Base-by-base conservation (phyloP, 2,113 vertebrate genomes). In the Chionodraco myersi region DNA sequence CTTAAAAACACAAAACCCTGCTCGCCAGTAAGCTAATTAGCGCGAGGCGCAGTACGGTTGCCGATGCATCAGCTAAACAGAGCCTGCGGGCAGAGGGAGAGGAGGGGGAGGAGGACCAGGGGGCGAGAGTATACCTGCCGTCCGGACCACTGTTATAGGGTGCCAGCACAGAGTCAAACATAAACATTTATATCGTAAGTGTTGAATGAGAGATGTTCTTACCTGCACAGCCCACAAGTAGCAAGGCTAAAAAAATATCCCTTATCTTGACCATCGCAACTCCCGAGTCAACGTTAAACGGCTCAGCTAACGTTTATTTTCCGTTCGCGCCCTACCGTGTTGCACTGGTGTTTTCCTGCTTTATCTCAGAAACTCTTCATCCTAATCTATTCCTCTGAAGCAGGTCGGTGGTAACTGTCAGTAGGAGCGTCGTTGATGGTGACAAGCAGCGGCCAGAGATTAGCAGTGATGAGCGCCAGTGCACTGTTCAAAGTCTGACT, bases 221-320 rank as follows among this genome's bases (percentile, higher is more conserved):
- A 98, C 97, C 97, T 97, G 97, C 92, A 47, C 93, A 93, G 95
- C 95, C 95, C 74, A 97, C 94, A 70, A 97, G 92, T 90, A 96
- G 94, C 93, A 96, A 94, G 90, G 95, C 95, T 93, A 97, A 94
- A 91, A 96, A 84, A 91, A 97, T 90, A 92, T 95, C 95, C 93
- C 91, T 89, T 88, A 93, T 92, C 88, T 89, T 94, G 95, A 96
- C 94, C 97, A 97, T 97, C 92, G 95, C 96, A 95, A 94, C 92
- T 95, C 90, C 94, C 95, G 86, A 78, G 75, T 60, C 88, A 74
- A 67, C 77, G 89, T 85, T 85, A 78, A 81, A 81, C 79, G 82
- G 80, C 72, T 85, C 9, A 36, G 82, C 85, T 64, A 64, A 79
- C 65, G 75, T 70, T 80, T 52, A 75, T 67, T 84, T 75, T 81